Conservation (phyloP, 2,888 invertebrate genomes). For the Lochmaea crataegi region DNA sequence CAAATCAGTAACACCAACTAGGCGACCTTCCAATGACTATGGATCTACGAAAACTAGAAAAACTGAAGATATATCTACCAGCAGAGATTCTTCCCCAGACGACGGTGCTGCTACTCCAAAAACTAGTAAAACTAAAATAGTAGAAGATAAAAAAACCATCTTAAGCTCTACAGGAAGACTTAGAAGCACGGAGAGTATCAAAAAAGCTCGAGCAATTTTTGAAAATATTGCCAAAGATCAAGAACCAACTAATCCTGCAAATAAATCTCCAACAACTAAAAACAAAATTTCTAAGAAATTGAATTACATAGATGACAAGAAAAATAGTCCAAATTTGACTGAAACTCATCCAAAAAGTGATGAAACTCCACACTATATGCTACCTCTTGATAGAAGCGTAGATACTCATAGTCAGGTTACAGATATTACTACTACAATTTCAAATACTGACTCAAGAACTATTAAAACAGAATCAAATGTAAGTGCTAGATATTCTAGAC, state of each 20-base stretch:
- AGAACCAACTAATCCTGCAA: conserved; percentile 51
- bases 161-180: conserved; percentile 60
- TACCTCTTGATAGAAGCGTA: conserved; percentile 55
- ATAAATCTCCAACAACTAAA: neutral
- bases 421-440: neutral
- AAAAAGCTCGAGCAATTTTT: conserved; percentile 77
- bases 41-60: conserved; percentile 43
- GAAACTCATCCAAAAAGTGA: neutral
- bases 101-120: conserved; percentile 56
- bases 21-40: conserved; percentile 50
- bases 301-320: conserved; percentile 5
- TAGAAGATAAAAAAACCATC: conserved; percentile 56
- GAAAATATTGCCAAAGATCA: conserved; percentile 69
- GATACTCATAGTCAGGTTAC: neutral
- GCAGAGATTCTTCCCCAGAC: conserved; percentile 43
- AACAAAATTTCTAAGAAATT: neutral
- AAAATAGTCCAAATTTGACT: neutral
- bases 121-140: conserved; percentile 61
- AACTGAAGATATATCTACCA: conserved; percentile 37
- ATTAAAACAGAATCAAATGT: neutral
- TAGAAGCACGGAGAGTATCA: conserved; percentile 74
- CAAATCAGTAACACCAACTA: conserved; percentile 50
- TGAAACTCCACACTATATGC: conserved; percentile 59
- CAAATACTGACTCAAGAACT: neutral
- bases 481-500: neutral